phyloP scores from a whole-genome alignment of 2,888 invertebrate species.

The Noctuana brunneofusca region DNA sequence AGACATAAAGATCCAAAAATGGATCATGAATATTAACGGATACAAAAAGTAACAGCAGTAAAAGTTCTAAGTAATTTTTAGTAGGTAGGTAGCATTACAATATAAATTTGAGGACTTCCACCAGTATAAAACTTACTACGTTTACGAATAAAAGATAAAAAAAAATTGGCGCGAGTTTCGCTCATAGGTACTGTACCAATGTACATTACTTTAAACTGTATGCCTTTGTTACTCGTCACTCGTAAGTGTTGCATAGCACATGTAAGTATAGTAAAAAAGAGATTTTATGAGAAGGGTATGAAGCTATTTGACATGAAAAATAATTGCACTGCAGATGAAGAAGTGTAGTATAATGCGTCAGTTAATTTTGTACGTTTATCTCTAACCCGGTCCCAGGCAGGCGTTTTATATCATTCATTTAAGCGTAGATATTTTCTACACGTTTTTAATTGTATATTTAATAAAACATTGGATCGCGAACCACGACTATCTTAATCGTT shows the following conservation, averaged over 20 bases:
- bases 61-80: too few relatives aligned
- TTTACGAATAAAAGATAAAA: neutral
- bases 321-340: constrained; percentile 45
- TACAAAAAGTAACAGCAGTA: too few relatives aligned
- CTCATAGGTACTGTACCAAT: too few relatives aligned
- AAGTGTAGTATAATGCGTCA: constrained; percentile 44
- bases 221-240: constrained; percentile 5
- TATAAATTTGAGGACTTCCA: too few relatives aligned
- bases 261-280: constrained; percentile 11
- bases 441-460: constrained; percentile 63
- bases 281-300: constrained; percentile 8
- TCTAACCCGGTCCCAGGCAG: constrained; percentile 71
- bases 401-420: constrained; percentile 56
- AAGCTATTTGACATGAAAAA: constrained; percentile 35
- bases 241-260: neutral
- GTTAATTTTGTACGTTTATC: constrained; percentile 63
- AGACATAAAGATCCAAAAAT: neutral
- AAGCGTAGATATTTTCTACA: constrained; percentile 64
- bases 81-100: too few relatives aligned
- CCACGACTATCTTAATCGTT: constrained; percentile 63
- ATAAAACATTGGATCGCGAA: constrained; percentile 61
- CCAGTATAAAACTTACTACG: too few relatives aligned
- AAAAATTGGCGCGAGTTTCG: constrained; percentile 9
- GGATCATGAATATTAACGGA: too few relatives aligned
- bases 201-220: constrained; percentile 11